Conservation (phyloP, 2,797 vertebrate genomes). For the Heteromormyrus szaboi region DNA sequence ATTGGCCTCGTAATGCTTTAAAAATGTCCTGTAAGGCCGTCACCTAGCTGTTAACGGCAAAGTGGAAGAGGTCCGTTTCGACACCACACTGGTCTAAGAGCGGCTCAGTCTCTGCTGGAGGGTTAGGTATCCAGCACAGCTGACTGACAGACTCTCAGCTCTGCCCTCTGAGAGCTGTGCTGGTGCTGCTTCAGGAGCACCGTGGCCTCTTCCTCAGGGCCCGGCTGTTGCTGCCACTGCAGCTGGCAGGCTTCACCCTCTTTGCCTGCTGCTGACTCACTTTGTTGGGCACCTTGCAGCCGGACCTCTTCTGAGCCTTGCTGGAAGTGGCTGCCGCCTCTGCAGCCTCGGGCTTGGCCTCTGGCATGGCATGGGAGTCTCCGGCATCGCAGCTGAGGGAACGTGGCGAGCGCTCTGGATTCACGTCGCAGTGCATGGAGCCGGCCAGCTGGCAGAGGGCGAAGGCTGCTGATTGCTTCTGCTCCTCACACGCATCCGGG, state of each 20-base stretch:
- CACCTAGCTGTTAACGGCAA: background rate
- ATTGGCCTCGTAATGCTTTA: background rate
- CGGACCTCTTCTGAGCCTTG: slow-evolving; percentile 60
- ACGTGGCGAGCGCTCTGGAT: slow-evolving; percentile 13
- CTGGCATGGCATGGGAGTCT: slow-evolving; percentile 12
- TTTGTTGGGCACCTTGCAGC: slow-evolving; percentile 33
- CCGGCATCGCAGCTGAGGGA: background rate
- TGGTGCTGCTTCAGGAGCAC: slow-evolving; percentile 55
- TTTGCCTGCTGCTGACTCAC: slow-evolving; percentile 61
- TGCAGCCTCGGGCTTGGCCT: background rate
- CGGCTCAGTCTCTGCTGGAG: background rate
- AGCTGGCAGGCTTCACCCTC: slow-evolving; percentile 56
- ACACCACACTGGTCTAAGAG: background rate
- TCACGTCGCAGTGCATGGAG: slow-evolving; percentile 58
- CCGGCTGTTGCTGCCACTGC: slow-evolving; percentile 57
- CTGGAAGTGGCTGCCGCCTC: slow-evolving; percentile 26
- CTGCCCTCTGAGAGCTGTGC: background rate
- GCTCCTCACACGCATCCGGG: slow-evolving; percentile 75
- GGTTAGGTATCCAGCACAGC: background rate
- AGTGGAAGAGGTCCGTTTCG: background rate
- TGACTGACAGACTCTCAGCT: background rate
- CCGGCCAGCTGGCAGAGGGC: slow-evolving; percentile 89
- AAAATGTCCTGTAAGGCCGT: background rate
- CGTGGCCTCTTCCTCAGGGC: slow-evolving; percentile 74
- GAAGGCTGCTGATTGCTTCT: slow-evolving; percentile 88